Base-by-base conservation (phyloP, 1,140 invertebrate species). In the Hyles euphorbiae region DNA sequence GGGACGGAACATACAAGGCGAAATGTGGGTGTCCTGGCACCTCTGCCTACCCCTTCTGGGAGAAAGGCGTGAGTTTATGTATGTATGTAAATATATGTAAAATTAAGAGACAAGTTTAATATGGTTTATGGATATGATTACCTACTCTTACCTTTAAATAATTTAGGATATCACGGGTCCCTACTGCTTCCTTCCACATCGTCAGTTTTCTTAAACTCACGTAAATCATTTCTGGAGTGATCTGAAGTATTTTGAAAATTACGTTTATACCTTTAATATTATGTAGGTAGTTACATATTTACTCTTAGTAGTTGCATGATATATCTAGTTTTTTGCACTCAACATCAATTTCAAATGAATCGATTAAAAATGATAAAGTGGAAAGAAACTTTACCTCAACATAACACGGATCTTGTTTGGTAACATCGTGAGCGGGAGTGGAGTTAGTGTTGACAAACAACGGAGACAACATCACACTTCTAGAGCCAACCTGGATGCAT, bases 151-250 rank as follows among this genome's bases (percentile, higher is more conserved):
- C 78, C 61, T 52, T 60, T 6, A 81, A 56, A 50, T 68, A 69
- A 5, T 74, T 57, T 44, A 72, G 45, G 11, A 81, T 72, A 11
- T 57, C 46, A 6, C 9, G 34, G 4, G 66, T 70, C 3, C 50
- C 34, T 4, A 76, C 75, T 51, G 54, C 57, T 56, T 73, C 69
- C 44, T 36, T 74, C 79, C 79, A 82, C 65, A 68, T 74, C 2
- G 63, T 58, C 2, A 82, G 66, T 9, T 47, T 67, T 34, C 60
- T 56, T 5, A 82, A 12, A 0, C 66, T 49, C n/a, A 71, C 69
- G 53, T 61, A 64, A 46, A 82, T 76, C 74, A 82, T 82, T 57
- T 82, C 72, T 22, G 76, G 76, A 2, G 71, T 66, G 43, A 82
- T 62, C 77, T 82, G 58, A 3, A 48, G 5, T n/a, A 5, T 5